phyloP scores from a whole-genome alignment of 2,888 invertebrate genomes.

The Trypoxylon attenuatum region DNA sequence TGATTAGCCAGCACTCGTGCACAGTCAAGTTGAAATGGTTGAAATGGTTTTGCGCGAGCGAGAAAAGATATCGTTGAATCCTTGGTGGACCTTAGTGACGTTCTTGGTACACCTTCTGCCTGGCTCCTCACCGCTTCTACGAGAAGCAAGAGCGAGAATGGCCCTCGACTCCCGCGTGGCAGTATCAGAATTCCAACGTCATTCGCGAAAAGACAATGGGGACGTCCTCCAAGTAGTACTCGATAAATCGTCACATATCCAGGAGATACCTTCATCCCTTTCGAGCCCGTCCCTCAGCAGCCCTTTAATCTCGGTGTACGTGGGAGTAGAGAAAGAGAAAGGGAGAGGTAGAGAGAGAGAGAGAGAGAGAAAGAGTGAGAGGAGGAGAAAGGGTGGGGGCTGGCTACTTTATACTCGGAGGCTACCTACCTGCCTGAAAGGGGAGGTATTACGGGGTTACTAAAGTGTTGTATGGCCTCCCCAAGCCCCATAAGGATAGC shows the following conservation, averaged over 20 bases:
- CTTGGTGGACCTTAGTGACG: too few relatives aligned
- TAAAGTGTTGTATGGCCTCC: conserved; percentile 74
- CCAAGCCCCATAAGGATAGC: conserved; percentile 68
- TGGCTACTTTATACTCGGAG: conserved; percentile 53
- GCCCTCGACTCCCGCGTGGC: conserved; percentile 18
- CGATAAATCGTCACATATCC: conserved; percentile 48
- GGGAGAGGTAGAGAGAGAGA: neutral
- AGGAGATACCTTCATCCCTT: conserved; percentile 41
- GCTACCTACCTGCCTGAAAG: conserved; percentile 50
- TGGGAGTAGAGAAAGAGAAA: conserved; percentile 29
- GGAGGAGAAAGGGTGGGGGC: conserved; percentile 36
- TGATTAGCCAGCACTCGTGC: too few relatives aligned
- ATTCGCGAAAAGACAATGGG: conserved; percentile 23
- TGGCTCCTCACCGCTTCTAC: neutral
- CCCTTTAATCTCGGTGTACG: conserved; percentile 54
- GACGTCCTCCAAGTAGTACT: conserved; percentile 4
- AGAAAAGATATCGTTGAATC: too few relatives aligned
- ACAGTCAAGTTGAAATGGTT: too few relatives aligned
- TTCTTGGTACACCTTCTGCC: neutral
- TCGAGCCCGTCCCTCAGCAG: conserved; percentile 39
- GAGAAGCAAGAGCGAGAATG: neutral
- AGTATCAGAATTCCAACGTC: conserved; percentile 19
- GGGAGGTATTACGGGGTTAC: conserved; percentile 71
- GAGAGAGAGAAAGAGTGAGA: neutral
- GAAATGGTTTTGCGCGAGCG: too few relatives aligned